Percentiles rank a stretch among this genome's conserved stretches.
Conservation (phyloP, 2,888 invertebrate genomes). For the Melanostoma mellinum region DNA sequence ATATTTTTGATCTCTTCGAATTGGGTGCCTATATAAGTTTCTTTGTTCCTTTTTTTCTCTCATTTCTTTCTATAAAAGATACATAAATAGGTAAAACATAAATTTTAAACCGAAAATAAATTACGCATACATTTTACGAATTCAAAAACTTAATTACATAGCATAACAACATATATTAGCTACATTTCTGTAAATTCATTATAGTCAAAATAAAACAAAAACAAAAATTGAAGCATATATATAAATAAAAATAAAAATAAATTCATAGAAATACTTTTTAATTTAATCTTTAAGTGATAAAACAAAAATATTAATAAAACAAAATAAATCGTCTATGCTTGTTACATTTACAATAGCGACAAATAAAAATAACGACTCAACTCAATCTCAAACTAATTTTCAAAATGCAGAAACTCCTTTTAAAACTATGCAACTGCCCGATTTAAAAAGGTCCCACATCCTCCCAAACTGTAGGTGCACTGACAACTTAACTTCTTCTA, state of each 20-base stretch:
- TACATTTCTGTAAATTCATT: slow-evolving; percentile 72
- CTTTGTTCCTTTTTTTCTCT: background rate
- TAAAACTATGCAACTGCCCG: slow-evolving; percentile 65
- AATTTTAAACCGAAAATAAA: slow-evolving; percentile 46
- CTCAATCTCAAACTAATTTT: slow-evolving; percentile 54
- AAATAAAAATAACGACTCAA: slow-evolving; percentile 41
- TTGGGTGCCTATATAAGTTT: slow-evolving; percentile 19
- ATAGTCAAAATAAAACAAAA: slow-evolving; percentile 51
- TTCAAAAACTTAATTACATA: slow-evolving; percentile 60
- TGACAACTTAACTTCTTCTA: slow-evolving; percentile 26
- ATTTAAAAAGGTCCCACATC: slow-evolving; percentile 33
- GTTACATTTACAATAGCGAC: slow-evolving; percentile 75
- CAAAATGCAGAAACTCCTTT: slow-evolving; percentile 48
- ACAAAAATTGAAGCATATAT: too few species aligned
- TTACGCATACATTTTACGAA: slow-evolving; percentile 61
- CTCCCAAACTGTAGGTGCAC: slow-evolving; percentile 70
- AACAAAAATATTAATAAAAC: slow-evolving; percentile 14
- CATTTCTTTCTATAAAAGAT: background rate
- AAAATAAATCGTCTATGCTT: slow-evolving; percentile 65
- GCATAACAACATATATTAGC: slow-evolving; percentile 52
- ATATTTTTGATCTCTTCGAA: slow-evolving; percentile 17
- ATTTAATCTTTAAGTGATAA: slow-evolving; percentile 70
- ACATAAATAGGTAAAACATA: slow-evolving; percentile 7
- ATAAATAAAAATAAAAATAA: slow-evolving; percentile 58
- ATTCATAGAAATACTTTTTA: slow-evolving; percentile 73